phyloP scores from a whole-genome alignment of 2,888 invertebrate species.

The Drosophila heteroneura region DNA sequence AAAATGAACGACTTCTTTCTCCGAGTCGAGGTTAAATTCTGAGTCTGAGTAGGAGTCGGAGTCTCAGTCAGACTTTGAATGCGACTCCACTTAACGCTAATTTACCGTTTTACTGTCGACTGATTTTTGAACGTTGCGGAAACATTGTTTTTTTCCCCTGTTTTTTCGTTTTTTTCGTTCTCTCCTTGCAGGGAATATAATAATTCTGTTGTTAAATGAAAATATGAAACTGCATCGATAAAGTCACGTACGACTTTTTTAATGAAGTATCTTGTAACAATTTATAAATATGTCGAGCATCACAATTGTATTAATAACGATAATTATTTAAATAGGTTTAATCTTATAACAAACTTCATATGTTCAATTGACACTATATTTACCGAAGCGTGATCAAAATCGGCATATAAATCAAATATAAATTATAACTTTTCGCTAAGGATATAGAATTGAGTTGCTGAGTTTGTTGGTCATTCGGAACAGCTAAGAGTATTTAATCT shows the following conservation, averaged over 20 bases:
- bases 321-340: too few species aligned
- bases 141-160: conserved; percentile 1
- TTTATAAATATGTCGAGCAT: neutral
- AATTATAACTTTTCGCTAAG: neutral
- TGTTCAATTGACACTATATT: too few species aligned
- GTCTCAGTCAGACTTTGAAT: conserved; percentile 35
- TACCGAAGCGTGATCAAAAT: neutral
- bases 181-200: conserved; percentile 1
- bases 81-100: conserved; percentile 74
- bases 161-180: neutral
- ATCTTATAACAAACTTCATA: too few species aligned
- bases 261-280: neutral
- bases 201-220: neutral
- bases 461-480: neutral
- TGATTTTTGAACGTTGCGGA: conserved; percentile 58
- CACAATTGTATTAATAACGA: neutral
- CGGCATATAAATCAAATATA: neutral
- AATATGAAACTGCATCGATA: neutral
- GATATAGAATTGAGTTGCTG: neutral
- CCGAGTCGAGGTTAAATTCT: conserved; percentile 1
- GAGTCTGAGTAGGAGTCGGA: conserved; percentile 9
- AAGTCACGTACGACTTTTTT: neutral
- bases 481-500: conserved; percentile 22
- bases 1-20: conserved; percentile 26
- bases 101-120: conserved; percentile 73